Evolutionary conservation across 1,140 invertebrate species (phyloP), one percentile per base, ranked within the genome.

Genomic region (Batillaria attramentaria): DNA sequence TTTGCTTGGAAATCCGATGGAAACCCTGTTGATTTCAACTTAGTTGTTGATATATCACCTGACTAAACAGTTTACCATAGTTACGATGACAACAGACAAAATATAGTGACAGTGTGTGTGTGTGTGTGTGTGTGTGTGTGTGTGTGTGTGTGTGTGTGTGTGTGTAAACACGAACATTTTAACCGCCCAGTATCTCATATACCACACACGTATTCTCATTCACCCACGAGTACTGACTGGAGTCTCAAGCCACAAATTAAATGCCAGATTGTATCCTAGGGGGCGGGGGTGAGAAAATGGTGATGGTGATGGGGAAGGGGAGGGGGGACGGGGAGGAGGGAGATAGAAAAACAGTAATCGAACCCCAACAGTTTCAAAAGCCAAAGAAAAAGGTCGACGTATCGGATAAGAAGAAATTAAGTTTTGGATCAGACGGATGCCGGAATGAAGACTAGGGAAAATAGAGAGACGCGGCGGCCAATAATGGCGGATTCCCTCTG

Each of bases 361-460:
- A 60, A 24, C 57, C 8, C 24, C 57, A 60, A 60, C 57, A 60
- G 31, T 28, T n/a, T n/a, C 57, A 60, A 60, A 60, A 60, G 33
- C 5, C 2, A 66, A 35, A 69, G 39, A 66, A 8, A 35, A 42
- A 24, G 66, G 66, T 41, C 31, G 31, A 69, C 10, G 39, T 4
- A 42, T 2, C n/a, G 24, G 68, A 70, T 70, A 42, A 46, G 68
- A 31, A 46, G 41, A 70, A 70, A 46, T 70, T 46, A 70, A 50
- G 68, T 70, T 42, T 43, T 39, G 39, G 20, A 70, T 70, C 68
- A n/a, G 68, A 70, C 68, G 68, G 41, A 33, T 37, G 46, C 54
- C 54, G 72, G 35, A 10, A 62, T 57, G 72, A 74, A 60, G 72
- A 35, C 20, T 4, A 4, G 13, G 20, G 37, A 42, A 28, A 28